These are phyloP conservation scores for Taurulus bubalis DNA, from an alignment of 2,113 vertebrate genomes.

Conservation along the genomic window DNA sequence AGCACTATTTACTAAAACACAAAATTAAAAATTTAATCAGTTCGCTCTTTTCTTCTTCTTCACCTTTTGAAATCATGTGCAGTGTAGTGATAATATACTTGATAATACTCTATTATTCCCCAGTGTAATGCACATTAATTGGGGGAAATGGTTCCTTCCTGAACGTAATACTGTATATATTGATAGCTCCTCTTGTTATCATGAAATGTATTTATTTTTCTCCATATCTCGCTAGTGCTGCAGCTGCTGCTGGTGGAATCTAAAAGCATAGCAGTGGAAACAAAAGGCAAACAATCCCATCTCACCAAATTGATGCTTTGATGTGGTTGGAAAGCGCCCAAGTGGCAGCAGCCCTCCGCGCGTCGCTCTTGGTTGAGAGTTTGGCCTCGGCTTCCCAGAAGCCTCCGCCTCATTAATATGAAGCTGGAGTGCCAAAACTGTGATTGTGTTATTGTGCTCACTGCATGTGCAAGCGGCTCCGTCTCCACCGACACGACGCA, in stretches of 20 bases:
- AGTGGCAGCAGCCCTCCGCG: slow-evolving; percentile 36
- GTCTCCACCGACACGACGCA: neutral
- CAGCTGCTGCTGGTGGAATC: neutral
- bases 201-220: neutral
- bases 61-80: neutral
- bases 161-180: neutral
- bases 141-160: neutral
- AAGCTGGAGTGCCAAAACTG: slow-evolving; percentile 1
- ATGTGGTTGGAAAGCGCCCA: slow-evolving; percentile 58
- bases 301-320: slow-evolving; percentile 56
- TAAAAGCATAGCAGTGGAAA: slow-evolving; percentile 36
- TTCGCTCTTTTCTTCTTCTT: neutral
- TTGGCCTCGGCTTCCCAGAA: slow-evolving; percentile 31
- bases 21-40: neutral
- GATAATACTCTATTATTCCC: neutral
- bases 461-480: slow-evolving; percentile 19
- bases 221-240: neutral
- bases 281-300: slow-evolving; percentile 44
- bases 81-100: neutral
- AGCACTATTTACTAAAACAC: neutral
- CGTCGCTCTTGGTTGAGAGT: slow-evolving; percentile 36
- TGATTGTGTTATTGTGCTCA: neutral
- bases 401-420: slow-evolving; percentile 29
- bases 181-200: neutral
- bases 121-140: neutral